Conservation (phyloP, 2,888 invertebrate species). For the Macaria liturata region DNA sequence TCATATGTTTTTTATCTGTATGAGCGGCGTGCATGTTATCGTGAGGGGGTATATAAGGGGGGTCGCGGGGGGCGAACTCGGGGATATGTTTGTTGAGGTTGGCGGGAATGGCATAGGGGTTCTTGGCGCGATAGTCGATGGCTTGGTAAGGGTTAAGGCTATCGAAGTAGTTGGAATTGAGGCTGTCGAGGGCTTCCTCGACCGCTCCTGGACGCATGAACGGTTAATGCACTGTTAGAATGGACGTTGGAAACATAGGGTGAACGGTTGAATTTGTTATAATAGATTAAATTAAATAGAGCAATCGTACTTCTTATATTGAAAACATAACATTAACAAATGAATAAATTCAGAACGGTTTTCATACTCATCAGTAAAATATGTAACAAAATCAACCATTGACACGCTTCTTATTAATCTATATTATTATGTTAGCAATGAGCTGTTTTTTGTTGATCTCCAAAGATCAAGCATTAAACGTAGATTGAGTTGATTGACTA, state of each 20-base stretch:
- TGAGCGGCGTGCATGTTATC: conserved; percentile 51
- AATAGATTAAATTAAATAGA: too few species aligned
- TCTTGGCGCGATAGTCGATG: conserved; percentile 70
- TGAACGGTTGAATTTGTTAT: conserved; percentile 16
- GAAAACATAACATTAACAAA: too few species aligned
- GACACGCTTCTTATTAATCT: too few species aligned
- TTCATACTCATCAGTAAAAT: too few species aligned
- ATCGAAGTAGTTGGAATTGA: conserved; percentile 73
- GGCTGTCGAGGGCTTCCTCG: conserved; percentile 71
- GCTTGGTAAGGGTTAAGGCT: conserved; percentile 69
- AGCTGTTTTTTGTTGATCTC: too few species aligned
- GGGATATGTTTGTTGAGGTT: conserved; percentile 74
- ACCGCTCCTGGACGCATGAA: conserved; percentile 70
- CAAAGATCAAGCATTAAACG: too few species aligned
- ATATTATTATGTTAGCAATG: too few species aligned
- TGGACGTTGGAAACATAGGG: conserved; percentile 41
- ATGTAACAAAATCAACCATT: too few species aligned
- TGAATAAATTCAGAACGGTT: too few species aligned
- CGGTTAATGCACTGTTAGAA: not conserved
- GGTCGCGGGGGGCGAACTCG: conserved; percentile 57
- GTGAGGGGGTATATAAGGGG: conserved; percentile 75
- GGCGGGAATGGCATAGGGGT: conserved; percentile 80
- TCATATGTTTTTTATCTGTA: conserved; percentile 50
- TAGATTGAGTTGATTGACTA: too few species aligned
- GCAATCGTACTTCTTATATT: too few species aligned